These are phyloP conservation scores for Cheilosia vulpina DNA, from an alignment of 2,888 invertebrate species.

Conservation along the genomic window DNA sequence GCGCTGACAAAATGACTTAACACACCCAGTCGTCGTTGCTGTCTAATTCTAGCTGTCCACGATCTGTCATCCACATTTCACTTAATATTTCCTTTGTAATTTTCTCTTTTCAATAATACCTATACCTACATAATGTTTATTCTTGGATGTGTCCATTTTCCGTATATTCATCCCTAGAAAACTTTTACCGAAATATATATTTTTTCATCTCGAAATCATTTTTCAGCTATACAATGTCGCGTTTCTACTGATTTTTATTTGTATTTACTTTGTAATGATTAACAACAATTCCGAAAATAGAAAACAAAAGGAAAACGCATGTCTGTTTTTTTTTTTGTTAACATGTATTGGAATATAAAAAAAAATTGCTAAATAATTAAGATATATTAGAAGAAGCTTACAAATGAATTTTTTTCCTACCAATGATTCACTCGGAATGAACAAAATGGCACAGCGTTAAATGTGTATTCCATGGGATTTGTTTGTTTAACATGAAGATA, in stretches of 20 bases:
- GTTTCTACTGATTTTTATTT: not conserved
- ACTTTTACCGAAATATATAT: not conserved
- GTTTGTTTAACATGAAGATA: not conserved
- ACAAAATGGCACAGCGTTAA: not conserved
- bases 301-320: not conserved
- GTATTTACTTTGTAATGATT: not conserved
- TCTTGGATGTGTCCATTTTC: not conserved
- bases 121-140: too few relatives aligned
- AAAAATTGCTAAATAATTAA: not conserved
- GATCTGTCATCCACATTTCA: too few relatives aligned
- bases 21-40: too few relatives aligned
- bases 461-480: not conserved
- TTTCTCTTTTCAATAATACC: too few relatives aligned
- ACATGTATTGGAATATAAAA: too few relatives aligned
- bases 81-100: too few relatives aligned
- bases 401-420: not conserved
- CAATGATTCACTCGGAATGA: not conserved
- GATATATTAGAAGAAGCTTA: not conserved
- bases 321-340: too few relatives aligned
- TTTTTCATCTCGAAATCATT: not conserved
- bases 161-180: not conserved
- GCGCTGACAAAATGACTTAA: too few relatives aligned
- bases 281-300: not conserved
- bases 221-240: not conserved
- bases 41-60: too few relatives aligned